Base-by-base conservation (phyloP, 2,113 vertebrate genomes). In the Mus pahari region DNA sequence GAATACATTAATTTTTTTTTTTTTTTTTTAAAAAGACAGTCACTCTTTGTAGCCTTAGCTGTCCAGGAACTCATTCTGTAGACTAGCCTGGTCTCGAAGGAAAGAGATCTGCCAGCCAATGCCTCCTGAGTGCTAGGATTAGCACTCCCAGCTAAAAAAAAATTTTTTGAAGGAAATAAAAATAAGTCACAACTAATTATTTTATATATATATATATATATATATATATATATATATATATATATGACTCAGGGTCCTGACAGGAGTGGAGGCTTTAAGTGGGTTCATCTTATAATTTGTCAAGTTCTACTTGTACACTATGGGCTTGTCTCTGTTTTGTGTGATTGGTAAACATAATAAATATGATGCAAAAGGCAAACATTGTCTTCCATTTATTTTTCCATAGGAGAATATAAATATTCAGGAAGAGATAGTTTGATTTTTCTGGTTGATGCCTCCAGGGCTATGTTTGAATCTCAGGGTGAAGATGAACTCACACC, bases 361-460 rank as follows among this genome's bases (percentile, higher is more conserved):
- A 24, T 77, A 42, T 33, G 31, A 92, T 45, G 48, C 48, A 26
- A 45, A 66, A 16, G 36, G 16, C 58, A 84, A 94, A 64, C 8
- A 55, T 82, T 92, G 50, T 42, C 48, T 96, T 66, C 64, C 24
- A 1, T 55, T 81, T 93, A 70, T 66, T 48, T 12, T 26, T n/a
- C 2, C 19, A 0, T 70, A 99, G 99, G 92, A 89, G 98, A 99
- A 31, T 98, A 98, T 97, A 99, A 97, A 95, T 96, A 97, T 97
- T 98, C 98, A 3, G 99, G 99, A 33, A 99, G 99, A 96, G 99
- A 99, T 97, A 99, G 99, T 95, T 97, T 99, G 94, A 99, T 99
- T 82, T 99, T 99, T 95, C 96, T 99, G 95, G 99, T 99, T n/a
- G 99, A 99, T 97, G 99, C 99, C 9, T 99, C 99, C 39, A 98